Evolutionary conservation across 2,888 invertebrate genomes (phyloP), one percentile per base, ranked within the genome.

Genomic region (Acanthosepion pharaonis): DNA sequence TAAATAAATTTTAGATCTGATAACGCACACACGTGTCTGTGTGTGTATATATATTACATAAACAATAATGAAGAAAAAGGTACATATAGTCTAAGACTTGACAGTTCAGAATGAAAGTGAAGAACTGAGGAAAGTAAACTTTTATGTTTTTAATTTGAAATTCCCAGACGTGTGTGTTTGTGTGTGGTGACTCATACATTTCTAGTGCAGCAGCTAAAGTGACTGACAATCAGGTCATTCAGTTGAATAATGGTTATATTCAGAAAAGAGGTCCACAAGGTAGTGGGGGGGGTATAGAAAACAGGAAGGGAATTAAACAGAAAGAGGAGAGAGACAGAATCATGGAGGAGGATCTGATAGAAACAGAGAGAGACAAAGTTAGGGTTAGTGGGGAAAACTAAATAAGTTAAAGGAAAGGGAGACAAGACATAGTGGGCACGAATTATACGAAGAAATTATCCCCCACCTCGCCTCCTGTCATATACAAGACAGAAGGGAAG

Each of bases 191-290:
- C n/a, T 78, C 78, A 78, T 78, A 78, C 78, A 78, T 78, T 78
- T 78, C 78, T 78, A 78, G 78, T 78, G 78, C 78, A 78, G 78
- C 78, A 78, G 78, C 78, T 33, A 33, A 78, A 78, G 33, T n/a
- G 78, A 78, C n/a, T 78, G 78, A 78, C 78, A 78, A 78, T 78
- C 78, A 78, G 78, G 78, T 78, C 78, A 78, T 78, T 33, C 78
- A 78, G 78, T 78, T 78, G 78, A 78, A 78, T 78, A 78, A 78
- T 78, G 78, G 78, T 78, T 78, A 78, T 78, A 78, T 78, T 78
- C 78, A 78, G 78, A 78, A 78, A 78, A n/a, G 78, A 78, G 78
- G 78, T 78, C 78, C 78, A 78, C 78, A 78, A 9, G 78, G 78
- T 78, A n/a, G 28, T 8, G 28, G 78, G n/a, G 78, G n/a, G 15